Evolutionary conservation across 1,140 invertebrate genomes (phyloP).

Genomic region (Diabrotica virgifera): DNA sequence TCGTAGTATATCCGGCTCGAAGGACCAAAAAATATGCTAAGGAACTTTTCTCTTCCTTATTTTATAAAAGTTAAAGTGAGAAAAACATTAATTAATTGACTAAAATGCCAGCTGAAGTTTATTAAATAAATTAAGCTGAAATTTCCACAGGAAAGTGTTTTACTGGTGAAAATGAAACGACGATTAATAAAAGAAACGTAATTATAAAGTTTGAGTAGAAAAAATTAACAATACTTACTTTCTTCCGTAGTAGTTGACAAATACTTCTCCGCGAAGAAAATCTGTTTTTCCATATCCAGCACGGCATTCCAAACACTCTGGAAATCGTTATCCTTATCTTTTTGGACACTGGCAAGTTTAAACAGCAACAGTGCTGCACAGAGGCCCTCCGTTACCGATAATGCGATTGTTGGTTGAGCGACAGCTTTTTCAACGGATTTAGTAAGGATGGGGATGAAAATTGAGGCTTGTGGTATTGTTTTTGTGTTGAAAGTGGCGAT

Average conservation of each 20-base stretch:
- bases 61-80: no score
- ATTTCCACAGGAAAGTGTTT: no score
- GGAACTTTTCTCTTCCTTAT: no score
- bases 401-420: constrained; percentile 60
- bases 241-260: constrained; percentile 62
- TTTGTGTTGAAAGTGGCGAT: constrained; percentile 59
- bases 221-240: constrained; percentile 45
- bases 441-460: constrained; percentile 59
- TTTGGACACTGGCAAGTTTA: constrained; percentile 57
- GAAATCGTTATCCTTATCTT: constrained; percentile 57
- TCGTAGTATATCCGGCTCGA: no score
- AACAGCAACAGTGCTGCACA: constrained; percentile 72
- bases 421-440: constrained; percentile 70
- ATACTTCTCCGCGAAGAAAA: constrained; percentile 82
- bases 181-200: no score
- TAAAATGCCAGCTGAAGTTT: no score
- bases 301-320: constrained; percentile 66
- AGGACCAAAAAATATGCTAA: no score
- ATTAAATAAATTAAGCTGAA: no score
- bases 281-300: constrained; percentile 70
- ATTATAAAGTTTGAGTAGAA: background rate
- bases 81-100: no score
- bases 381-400: constrained; percentile 75
- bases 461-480: constrained; percentile 50
- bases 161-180: no score